phyloP scores from a whole-genome alignment of 1,140 invertebrate species.

The Adelges cooleyi region DNA sequence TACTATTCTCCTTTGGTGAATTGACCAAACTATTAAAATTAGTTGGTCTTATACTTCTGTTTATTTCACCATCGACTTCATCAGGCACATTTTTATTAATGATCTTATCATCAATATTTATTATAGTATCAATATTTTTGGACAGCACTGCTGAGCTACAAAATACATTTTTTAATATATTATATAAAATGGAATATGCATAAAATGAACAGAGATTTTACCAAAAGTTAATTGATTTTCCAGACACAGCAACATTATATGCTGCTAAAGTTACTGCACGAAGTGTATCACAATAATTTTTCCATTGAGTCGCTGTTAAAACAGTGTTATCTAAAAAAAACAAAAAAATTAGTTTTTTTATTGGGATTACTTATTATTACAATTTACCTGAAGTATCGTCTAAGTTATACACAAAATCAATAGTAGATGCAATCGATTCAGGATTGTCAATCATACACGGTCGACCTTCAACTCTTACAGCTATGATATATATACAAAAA shows the following conservation, averaged over 20 bases:
- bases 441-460: slow-evolving; percentile 39
- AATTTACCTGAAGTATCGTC: slow-evolving; percentile 10
- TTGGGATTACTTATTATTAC: neutral
- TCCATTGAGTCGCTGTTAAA: slow-evolving; percentile 23
- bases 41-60: too few relatives aligned
- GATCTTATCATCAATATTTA: slow-evolving; percentile 5
- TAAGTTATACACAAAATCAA: slow-evolving; percentile 16
- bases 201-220: neutral
- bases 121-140: neutral
- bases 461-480: slow-evolving; percentile 43
- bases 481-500: slow-evolving; percentile 40
- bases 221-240: slow-evolving; percentile 4
- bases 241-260: neutral
- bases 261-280: neutral
- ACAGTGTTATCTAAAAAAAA: neutral
- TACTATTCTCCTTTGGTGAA: neutral
- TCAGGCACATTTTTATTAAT: neutral
- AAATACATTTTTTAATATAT: too few relatives aligned
- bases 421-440: slow-evolving; percentile 32
- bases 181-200: too few relatives aligned
- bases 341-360: neutral
- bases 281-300: neutral
- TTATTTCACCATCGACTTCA: neutral
- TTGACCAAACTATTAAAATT: neutral
- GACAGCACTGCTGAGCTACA: neutral